Evolutionary conservation across 2,888 invertebrate genomes (phyloP).

Genomic region (Eupeodes latifasciatus): DNA sequence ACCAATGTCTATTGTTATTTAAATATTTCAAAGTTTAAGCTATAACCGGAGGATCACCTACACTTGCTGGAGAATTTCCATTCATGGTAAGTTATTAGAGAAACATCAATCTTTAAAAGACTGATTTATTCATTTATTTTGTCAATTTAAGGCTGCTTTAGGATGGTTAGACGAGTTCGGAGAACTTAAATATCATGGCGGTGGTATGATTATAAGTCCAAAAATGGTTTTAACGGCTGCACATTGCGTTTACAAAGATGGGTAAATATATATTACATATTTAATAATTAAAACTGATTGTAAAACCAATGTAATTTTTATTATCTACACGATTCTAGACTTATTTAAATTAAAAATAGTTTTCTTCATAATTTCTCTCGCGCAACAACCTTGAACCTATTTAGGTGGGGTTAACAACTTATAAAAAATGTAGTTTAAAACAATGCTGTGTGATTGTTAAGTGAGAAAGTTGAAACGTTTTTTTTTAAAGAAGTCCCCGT

Average conservation of each 20-base stretch:
- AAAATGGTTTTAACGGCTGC: conserved; percentile 32
- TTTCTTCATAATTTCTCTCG: no score
- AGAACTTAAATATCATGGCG: conserved; percentile 4
- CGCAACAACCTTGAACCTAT: no score
- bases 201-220: conserved; percentile 16
- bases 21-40: background rate
- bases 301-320: no score
- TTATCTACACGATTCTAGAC: no score
- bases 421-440: no score
- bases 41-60: background rate
- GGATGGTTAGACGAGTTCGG: conserved; percentile 27
- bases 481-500: no score
- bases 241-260: conserved; percentile 11
- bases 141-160: conserved; percentile 15
- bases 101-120: background rate
- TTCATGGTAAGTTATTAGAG: background rate
- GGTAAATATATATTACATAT: conserved; percentile 2
- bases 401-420: no score
- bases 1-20: no score
- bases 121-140: background rate
- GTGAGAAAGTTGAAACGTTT: no score
- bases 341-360: no score
- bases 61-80: background rate
- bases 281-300: background rate
- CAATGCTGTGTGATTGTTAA: no score